These are phyloP conservation scores for Sitodiplosis mosellana DNA, from an alignment of 1,140 invertebrate species.

Conservation along the genomic window DNA sequence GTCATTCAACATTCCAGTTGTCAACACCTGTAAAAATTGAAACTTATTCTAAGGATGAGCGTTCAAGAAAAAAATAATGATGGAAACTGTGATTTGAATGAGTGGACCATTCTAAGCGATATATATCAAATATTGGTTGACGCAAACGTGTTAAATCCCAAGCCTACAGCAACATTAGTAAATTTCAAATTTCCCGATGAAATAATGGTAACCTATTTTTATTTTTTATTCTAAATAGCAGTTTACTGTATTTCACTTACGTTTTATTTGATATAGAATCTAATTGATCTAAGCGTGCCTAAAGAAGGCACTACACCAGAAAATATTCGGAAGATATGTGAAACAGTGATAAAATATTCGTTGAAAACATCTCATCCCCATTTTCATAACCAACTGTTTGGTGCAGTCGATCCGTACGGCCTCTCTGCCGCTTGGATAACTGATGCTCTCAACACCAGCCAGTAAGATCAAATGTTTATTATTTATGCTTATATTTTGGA, in stretches of 20 bases:
- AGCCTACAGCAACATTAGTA: neutral
- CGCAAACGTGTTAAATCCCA: neutral
- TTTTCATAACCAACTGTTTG: conserved; percentile 61
- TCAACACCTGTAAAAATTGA: too few species aligned
- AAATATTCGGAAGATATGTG: conserved; percentile 33
- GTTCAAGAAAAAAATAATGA: neutral
- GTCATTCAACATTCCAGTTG: too few species aligned
- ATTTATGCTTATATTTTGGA: neutral
- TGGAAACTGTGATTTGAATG: neutral
- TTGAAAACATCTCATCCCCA: conserved; percentile 51
- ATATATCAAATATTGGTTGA: neutral
- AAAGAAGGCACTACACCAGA: conserved; percentile 27
- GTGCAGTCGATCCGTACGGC: conserved; percentile 51
- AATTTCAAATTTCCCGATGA: neutral
- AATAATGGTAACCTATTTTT: neutral
- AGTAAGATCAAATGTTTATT: conserved; percentile 30
- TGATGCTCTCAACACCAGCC: conserved; percentile 58
- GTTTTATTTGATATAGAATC: conserved; percentile 19
- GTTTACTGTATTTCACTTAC: conserved; percentile 1
- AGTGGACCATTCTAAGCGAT: neutral
- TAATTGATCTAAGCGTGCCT: conserved; percentile 29
- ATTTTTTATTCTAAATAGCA: neutral
- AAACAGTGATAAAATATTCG: conserved; percentile 41
- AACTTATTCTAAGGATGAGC: too few species aligned
- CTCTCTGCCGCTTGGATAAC: conserved; percentile 53